Conservation (phyloP, 2,797 vertebrate species). For the Propithecus perrieri region DNA sequence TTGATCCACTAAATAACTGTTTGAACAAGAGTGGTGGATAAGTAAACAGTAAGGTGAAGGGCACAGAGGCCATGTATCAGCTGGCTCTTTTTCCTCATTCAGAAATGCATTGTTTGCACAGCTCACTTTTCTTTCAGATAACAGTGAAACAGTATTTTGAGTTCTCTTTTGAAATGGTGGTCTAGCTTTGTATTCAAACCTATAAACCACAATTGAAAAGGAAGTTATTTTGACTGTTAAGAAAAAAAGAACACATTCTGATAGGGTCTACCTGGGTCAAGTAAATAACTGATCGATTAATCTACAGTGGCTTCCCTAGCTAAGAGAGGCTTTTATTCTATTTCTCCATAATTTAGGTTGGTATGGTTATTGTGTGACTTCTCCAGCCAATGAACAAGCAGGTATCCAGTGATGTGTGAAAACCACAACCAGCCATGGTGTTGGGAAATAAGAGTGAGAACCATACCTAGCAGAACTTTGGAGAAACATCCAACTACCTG, state of each 20-base stretch:
- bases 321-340: background rate
- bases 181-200: slow-evolving; percentile 59
- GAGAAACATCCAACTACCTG: background rate
- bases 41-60: slow-evolving; percentile 73
- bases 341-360: background rate
- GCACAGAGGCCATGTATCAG: slow-evolving; percentile 57
- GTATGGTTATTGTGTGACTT: background rate
- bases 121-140: slow-evolving; percentile 70
- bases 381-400: background rate
- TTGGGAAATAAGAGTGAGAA: background rate
- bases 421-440: background rate
- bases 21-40: slow-evolving; percentile 64
- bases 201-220: slow-evolving; percentile 37
- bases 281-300: background rate
- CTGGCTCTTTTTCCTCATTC: slow-evolving; percentile 64
- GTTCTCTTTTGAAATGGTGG: slow-evolving; percentile 54
- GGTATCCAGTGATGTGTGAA: background rate
- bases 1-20: slow-evolving; percentile 67
- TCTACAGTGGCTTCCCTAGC: background rate
- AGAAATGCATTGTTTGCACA: slow-evolving; percentile 69
- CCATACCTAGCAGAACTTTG: background rate
- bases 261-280: background rate
- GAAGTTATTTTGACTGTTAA: background rate
- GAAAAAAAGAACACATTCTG: background rate
- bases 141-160: slow-evolving; percentile 69